These are phyloP conservation scores for Parnassius orleans DNA, from an alignment of 2,888 invertebrate genomes.

Conservation along the genomic window DNA sequence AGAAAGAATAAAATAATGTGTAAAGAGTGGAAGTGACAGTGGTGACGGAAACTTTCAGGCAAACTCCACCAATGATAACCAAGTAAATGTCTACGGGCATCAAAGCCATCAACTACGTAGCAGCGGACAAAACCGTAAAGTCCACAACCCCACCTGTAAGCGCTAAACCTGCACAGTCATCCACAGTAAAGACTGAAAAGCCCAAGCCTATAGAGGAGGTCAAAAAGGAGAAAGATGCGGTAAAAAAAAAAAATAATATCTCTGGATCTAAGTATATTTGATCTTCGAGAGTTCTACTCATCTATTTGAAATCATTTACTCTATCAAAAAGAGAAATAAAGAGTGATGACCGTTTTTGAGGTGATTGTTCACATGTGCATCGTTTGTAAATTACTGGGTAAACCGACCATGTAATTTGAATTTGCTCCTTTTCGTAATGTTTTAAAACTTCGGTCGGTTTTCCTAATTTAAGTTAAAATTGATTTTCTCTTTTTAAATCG, in stretches of 20 bases:
- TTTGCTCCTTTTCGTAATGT: no score
- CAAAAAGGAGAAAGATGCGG: conserved; percentile 27
- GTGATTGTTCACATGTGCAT: no score
- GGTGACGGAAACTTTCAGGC: conserved; percentile 36
- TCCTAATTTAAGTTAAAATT: no score
- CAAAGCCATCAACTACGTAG: conserved; percentile 74
- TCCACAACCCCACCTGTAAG: conserved; percentile 40
- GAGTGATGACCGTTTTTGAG: no score
- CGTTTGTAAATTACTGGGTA: no score
- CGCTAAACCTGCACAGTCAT: conserved; percentile 36
- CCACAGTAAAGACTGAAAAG: conserved; percentile 20
- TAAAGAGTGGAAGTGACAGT: neutral
- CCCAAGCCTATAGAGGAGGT: conserved; percentile 37
- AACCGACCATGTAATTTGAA: no score
- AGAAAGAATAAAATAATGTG: conserved; percentile 46
- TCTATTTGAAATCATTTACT: no score
- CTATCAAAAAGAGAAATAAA: no score
- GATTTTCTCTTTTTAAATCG: no score
- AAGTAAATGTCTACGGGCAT: conserved; percentile 45
- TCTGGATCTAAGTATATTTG: no score
- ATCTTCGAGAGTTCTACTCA: no score
- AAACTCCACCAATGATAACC: conserved; percentile 29
- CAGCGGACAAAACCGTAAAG: conserved; percentile 67
- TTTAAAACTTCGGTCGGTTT: no score
- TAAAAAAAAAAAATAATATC: conserved; percentile 24